Conservation (phyloP, 2,113 vertebrate species). For the Lepus americanus region DNA sequence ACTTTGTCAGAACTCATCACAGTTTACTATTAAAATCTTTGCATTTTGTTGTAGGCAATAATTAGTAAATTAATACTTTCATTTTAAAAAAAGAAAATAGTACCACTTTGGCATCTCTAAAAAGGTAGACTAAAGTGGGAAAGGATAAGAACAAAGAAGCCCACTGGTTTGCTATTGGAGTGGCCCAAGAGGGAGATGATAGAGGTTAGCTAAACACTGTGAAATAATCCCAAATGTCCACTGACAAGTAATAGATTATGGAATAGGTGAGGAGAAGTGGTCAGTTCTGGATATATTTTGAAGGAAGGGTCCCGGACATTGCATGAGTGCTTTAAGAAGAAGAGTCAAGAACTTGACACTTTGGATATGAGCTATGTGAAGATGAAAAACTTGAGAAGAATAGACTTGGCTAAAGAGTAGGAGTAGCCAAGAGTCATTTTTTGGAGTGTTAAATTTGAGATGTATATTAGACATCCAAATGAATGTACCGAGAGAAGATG, state of each 20-base stretch:
- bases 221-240: too few relatives aligned
- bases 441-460: not conserved
- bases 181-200: too few relatives aligned
- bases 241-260: too few relatives aligned
- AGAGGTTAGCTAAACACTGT: too few relatives aligned
- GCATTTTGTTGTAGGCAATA: not conserved
- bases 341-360: not conserved
- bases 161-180: too few relatives aligned
- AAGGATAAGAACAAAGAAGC: not conserved
- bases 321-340: not conserved
- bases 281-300: not conserved
- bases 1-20: not conserved
- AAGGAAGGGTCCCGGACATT: not conserved
- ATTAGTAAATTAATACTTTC: not conserved
- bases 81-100: not conserved
- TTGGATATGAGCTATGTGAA: not conserved
- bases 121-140: not conserved
- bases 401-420: not conserved
- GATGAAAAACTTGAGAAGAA: not conserved
- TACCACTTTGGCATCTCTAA: not conserved
- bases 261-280: not conserved
- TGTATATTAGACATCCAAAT: not conserved
- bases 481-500: not conserved
- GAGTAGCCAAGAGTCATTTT: not conserved
- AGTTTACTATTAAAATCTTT: not conserved